Percentiles rank a stretch among this genome's conserved stretches.
phyloP scores from a whole-genome alignment of 2,113 vertebrate species.

The Gambusia affinis region DNA sequence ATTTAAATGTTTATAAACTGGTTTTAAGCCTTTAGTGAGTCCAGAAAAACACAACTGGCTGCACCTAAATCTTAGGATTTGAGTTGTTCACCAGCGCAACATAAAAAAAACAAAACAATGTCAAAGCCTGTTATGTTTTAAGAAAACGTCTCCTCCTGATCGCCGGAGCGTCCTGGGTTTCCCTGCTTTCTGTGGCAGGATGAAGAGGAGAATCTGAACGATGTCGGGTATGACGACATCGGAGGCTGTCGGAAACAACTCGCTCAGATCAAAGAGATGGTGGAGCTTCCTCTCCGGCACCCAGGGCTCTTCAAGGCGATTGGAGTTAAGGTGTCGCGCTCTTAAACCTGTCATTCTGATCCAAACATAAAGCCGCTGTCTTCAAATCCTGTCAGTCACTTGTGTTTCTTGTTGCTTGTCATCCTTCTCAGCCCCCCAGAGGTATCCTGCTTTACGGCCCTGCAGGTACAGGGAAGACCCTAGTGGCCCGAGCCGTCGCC shows the following conservation, averaged over 20 bases:
- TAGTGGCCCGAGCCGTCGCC: slow-evolving; percentile 83
- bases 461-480: slow-evolving; percentile 81
- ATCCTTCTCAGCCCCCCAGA: slow-evolving; percentile 73
- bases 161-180: not conserved
- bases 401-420: not conserved
- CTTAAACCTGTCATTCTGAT: not conserved
- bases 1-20: not conserved
- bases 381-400: not conserved
- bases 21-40: not conserved
- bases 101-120: not conserved
- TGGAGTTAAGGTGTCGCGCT: slow-evolving; percentile 88
- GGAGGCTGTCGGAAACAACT: slow-evolving; percentile 94
- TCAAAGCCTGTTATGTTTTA: not conserved
- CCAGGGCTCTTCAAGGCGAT: slow-evolving; percentile 95
- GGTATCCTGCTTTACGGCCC: slow-evolving; percentile 81
- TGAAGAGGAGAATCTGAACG: slow-evolving; percentile 93
- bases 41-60: not conserved
- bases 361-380: not conserved
- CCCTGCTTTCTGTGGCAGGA: slow-evolving; percentile 76
- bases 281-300: slow-evolving; percentile 93
- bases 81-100: not conserved
- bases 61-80: not conserved
- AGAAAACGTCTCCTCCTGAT: not conserved
- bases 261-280: slow-evolving; percentile 97
- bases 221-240: slow-evolving; percentile 96